Evolutionary conservation across 1,140 invertebrate species (phyloP).

Genomic region (Caenorhabditis brenneri): DNA sequence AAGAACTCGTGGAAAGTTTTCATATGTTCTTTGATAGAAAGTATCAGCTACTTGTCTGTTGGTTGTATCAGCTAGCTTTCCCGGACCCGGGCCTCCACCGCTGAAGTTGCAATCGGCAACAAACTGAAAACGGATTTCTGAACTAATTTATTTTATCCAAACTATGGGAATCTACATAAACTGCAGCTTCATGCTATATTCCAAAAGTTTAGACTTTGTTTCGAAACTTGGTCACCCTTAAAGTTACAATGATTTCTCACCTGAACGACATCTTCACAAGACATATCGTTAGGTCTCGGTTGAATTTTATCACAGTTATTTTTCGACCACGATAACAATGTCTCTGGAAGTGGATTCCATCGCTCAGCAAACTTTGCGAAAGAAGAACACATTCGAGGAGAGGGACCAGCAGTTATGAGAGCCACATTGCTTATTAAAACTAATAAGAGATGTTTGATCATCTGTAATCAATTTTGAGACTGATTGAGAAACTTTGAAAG

Average conservation of each 20-base stretch:
- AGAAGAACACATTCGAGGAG: constrained; percentile 54
- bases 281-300: constrained; percentile 57
- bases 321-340: constrained; percentile 54
- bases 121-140: constrained; percentile 52
- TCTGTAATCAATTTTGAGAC: background rate
- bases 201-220: no score
- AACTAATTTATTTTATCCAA: no score
- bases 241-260: constrained; percentile 9
- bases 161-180: no score
- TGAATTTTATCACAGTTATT: constrained; percentile 59
- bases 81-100: background rate
- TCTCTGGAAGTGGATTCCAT: constrained; percentile 60
- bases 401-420: constrained; percentile 19
- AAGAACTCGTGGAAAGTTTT: constrained; percentile 51
- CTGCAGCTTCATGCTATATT: no score
- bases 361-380: constrained; percentile 55
- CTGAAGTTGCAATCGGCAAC: constrained; percentile 56
- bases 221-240: no score
- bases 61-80: background rate
- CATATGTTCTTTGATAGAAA: constrained; percentile 52
- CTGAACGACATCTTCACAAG: constrained; percentile 58
- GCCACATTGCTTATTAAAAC: background rate
- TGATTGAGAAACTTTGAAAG: background rate
- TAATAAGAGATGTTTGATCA: background rate
- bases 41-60: background rate